Conservation (phyloP, 1,140 invertebrate species). For the Pseudomyrmex dendroicus region DNA sequence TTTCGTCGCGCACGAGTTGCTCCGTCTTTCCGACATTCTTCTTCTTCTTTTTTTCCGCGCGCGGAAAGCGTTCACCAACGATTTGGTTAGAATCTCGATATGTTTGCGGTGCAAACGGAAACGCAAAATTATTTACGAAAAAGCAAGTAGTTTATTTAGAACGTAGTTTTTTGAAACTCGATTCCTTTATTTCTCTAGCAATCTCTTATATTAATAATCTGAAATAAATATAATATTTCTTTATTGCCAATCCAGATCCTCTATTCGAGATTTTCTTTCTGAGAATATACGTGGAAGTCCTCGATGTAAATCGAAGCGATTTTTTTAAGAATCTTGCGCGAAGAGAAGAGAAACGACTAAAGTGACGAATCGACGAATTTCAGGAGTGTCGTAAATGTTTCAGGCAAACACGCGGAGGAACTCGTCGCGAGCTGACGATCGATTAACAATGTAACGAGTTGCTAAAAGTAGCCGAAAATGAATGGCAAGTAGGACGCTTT, state of each 20-base stretch:
- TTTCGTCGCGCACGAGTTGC: slow-evolving; percentile 27
- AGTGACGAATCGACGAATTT: slow-evolving; percentile 20
- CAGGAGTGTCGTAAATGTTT: slow-evolving; percentile 12
- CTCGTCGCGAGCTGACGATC: slow-evolving; percentile 9
- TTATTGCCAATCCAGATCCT: too few relatives aligned
- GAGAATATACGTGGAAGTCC: background rate
- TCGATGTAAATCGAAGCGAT: background rate
- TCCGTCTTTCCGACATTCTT: slow-evolving; percentile 7
- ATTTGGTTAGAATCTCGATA: background rate
- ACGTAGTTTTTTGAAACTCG: background rate
- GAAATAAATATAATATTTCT: too few relatives aligned
- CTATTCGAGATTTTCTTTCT: too few relatives aligned
- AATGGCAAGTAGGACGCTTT: background rate
- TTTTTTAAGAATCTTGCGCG: background rate
- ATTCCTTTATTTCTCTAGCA: too few relatives aligned
- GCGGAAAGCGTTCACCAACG: slow-evolving; percentile 2
- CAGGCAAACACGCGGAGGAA: slow-evolving; percentile 1
- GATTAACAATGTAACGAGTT: slow-evolving; percentile 59
- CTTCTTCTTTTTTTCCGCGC: background rate
- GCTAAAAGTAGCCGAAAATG: background rate
- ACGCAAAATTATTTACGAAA: background rate
- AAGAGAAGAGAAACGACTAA: background rate
- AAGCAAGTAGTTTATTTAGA: slow-evolving; percentile 3
- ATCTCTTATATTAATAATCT: too few relatives aligned
- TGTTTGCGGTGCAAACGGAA: slow-evolving; percentile 7